Percentiles rank a stretch among this genome's conserved stretches.
Conservation (phyloP, 2,797 vertebrate species). For the Melanotaenia boesemani region DNA sequence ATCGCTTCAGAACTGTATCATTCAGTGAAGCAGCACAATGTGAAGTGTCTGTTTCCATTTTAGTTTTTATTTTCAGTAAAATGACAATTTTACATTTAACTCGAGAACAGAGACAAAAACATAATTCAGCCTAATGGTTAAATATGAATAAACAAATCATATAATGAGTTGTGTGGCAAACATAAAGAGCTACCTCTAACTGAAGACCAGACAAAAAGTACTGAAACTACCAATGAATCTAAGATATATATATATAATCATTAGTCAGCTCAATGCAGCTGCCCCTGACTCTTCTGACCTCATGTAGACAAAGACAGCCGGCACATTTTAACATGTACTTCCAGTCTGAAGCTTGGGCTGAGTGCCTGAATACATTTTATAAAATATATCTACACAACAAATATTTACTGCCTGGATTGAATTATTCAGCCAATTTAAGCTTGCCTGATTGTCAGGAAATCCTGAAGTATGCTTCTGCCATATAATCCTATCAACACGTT, state of each 20-base stretch:
- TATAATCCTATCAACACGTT: neutral
- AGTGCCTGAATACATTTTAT: neutral
- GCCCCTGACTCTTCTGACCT: neutral
- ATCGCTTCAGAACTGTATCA: conserved; percentile 7
- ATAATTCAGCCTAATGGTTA: neutral
- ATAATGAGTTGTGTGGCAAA: neutral
- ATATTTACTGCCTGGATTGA: no score
- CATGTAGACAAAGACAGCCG: neutral
- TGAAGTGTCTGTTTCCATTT: neutral
- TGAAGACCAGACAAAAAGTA: conserved; percentile 1
- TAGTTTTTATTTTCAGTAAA: neutral
- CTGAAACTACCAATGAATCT: neutral
- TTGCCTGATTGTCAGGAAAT: no score
- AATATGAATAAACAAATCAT: neutral
- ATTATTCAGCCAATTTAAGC: no score
- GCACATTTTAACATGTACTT: neutral
- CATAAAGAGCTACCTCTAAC: neutral
- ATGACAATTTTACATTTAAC: neutral
- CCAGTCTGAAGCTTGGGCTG: neutral
- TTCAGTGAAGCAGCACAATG: neutral
- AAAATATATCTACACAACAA: no score
- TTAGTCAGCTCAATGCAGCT: neutral
- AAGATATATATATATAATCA: neutral
- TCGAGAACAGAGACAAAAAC: neutral
- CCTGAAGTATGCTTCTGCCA: neutral